Evolutionary conservation across 2,888 invertebrate species (phyloP), one percentile per base, ranked within the genome.

Genomic region (Rhagium mordax): DNA sequence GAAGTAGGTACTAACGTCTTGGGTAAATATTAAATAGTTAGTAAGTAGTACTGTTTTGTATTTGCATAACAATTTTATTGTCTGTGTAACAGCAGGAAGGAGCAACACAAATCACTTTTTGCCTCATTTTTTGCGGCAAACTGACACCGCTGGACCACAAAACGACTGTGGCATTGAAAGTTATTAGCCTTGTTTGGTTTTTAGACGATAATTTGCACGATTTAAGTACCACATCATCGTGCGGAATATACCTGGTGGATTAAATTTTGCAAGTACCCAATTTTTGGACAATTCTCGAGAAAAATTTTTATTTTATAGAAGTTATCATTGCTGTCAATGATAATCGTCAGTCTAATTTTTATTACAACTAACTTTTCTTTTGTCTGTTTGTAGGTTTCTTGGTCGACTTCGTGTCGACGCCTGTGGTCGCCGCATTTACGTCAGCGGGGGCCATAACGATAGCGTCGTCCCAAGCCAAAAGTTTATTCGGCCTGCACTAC

Each of bases 361-460:
- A n/a, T n/a, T n/a, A n/a, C n/a, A n/a, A n/a, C n/a, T n/a, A n/a
- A n/a, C n/a, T n/a, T n/a, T n/a, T n/a, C n/a, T n/a, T n/a, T n/a
- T n/a, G n/a, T n/a, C n/a, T n/a, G n/a, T n/a, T n/a, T n/a, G n/a
- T 48, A 93, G 93, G 94, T 65, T 94, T 94, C 83, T 88, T 94
- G 8, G 92, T 94, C 15, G 93, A 94, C 74, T 94, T 94, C 80
- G 93, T 94, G 4, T 94, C 94, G 0, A 87, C 92, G 0, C 93
- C 94, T 0, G 94, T 94, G 0, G 93, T 94, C 1, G 91, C 92
- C 0, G 94, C 93, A 0, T 94, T 95, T 85, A 94, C 94, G 2
- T 94, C 94, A 0, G 94, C 94, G 0, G 93, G 94, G 0, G 93
- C 94, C 6, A 83, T 94, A 3, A 94, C 94, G 13, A 94, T 94